phyloP scores from a whole-genome alignment of 1,140 invertebrate species.

The Manduca sexta region DNA sequence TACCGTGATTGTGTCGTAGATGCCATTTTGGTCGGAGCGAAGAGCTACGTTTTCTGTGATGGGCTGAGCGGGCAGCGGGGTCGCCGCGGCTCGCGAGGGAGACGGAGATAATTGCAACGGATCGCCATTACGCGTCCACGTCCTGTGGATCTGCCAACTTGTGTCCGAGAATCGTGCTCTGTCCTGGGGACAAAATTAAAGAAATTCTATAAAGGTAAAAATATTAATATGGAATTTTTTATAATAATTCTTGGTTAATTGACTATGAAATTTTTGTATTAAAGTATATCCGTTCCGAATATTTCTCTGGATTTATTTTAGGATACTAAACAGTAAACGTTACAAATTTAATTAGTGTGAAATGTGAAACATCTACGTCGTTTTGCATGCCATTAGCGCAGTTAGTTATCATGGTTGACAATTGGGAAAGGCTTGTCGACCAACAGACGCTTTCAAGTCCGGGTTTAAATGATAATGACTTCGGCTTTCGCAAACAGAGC shows the following conservation, averaged over 20 bases:
- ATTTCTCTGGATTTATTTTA: too few relatives aligned
- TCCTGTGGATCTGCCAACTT: constrained; percentile 75
- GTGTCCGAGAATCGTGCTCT: constrained; percentile 75
- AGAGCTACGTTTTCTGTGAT: constrained; percentile 25
- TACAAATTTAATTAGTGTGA: constrained; percentile 46
- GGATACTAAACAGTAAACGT: background rate
- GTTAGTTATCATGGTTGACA: background rate
- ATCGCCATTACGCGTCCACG: constrained; percentile 65
- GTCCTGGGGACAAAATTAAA: constrained; percentile 57
- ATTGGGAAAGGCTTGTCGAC: constrained; percentile 18
- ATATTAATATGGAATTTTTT: background rate
- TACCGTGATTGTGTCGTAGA: constrained; percentile 65
- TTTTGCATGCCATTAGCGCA: background rate
- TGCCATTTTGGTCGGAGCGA: constrained; percentile 56
- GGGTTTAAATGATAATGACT: constrained; percentile 44
- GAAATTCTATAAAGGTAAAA: background rate
- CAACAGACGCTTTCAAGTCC: constrained; percentile 46
- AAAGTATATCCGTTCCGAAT: too few relatives aligned
- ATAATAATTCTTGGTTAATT: too few relatives aligned
- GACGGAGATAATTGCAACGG: constrained; percentile 43
- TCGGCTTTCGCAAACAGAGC: constrained; percentile 9
- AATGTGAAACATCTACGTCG: constrained; percentile 30
- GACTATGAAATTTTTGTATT: too few relatives aligned
- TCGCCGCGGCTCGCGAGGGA: constrained; percentile 21
- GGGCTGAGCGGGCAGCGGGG: constrained; percentile 24